These are phyloP conservation scores for Pocillopora grandis DNA, from an alignment of 92 coral and sea anemone genomes.

Conservation along the genomic window DNA sequence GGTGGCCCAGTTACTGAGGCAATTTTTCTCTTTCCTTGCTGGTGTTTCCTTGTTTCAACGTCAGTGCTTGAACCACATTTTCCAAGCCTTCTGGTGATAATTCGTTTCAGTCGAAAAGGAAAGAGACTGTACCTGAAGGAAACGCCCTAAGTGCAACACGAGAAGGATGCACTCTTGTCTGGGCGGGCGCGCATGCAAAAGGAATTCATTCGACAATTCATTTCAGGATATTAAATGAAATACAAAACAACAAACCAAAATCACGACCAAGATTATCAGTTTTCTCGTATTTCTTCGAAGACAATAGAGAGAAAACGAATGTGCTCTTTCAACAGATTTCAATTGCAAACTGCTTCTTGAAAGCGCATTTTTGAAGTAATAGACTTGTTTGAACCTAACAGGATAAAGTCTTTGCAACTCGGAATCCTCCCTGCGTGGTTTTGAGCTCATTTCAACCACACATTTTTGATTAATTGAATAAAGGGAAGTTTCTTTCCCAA, in stretches of 20 bases:
- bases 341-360: slow-evolving; percentile 1
- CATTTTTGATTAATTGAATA: not conserved
- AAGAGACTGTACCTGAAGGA: not conserved
- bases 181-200: not conserved
- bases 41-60: too few relatives aligned
- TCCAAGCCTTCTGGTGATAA: not conserved
- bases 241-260: not conserved
- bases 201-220: not conserved
- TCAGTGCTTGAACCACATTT: not conserved
- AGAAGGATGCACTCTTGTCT: not conserved
- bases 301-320: not conserved
- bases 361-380: not conserved
- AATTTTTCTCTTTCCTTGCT: too few relatives aligned
- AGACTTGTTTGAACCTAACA: too few relatives aligned
- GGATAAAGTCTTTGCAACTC: too few relatives aligned
- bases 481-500: not conserved
- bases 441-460: not conserved
- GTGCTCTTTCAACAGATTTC: not conserved
- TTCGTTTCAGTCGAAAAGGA: not conserved
- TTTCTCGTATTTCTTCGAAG: not conserved
- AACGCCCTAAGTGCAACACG: slow-evolving; percentile 19
- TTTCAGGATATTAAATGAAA: not conserved
- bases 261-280: not conserved
- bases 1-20: too few relatives aligned
- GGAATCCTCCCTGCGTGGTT: too few relatives aligned